Evolutionary conservation across 2,888 invertebrate genomes (phyloP).

Genomic region (Tanypteryx hageni): DNA sequence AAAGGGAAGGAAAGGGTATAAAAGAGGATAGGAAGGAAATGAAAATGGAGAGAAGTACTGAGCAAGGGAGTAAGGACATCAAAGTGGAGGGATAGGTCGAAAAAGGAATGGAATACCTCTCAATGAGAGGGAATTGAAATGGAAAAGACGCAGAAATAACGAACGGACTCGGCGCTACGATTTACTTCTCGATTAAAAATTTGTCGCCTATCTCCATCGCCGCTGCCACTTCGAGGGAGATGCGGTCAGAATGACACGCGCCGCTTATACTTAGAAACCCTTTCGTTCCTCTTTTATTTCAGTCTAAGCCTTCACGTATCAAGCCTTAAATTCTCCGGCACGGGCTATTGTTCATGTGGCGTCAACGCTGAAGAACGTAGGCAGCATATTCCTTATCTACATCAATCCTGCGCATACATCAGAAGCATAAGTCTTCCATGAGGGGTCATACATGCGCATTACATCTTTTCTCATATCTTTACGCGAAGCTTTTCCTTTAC

Average conservation of each 20-base stretch:
- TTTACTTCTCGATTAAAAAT: conserved; percentile 23
- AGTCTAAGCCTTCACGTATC: background rate
- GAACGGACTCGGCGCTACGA: background rate
- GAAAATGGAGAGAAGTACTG: background rate
- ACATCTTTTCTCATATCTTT: background rate
- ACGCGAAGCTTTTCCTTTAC: too few species aligned
- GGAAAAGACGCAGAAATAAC: background rate
- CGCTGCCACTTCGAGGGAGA: background rate
- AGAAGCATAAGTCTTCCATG: background rate
- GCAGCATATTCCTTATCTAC: background rate
- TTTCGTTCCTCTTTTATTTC: background rate
- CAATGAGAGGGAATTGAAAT: background rate
- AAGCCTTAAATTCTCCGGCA: background rate
- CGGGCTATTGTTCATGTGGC: conserved; percentile 17
- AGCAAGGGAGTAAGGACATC: background rate
- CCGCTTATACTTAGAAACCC: background rate
- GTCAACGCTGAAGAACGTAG: background rate
- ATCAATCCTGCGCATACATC: background rate
- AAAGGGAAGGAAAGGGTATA: background rate
- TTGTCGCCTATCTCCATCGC: background rate
- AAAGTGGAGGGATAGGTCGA: too few species aligned
- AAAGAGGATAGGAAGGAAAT: background rate
- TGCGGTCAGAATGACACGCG: background rate
- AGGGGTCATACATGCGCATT: background rate
- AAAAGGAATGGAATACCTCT: too few species aligned